phyloP scores from a whole-genome alignment of 2,797 vertebrate genomes.

The Chelmon rostratus region DNA sequence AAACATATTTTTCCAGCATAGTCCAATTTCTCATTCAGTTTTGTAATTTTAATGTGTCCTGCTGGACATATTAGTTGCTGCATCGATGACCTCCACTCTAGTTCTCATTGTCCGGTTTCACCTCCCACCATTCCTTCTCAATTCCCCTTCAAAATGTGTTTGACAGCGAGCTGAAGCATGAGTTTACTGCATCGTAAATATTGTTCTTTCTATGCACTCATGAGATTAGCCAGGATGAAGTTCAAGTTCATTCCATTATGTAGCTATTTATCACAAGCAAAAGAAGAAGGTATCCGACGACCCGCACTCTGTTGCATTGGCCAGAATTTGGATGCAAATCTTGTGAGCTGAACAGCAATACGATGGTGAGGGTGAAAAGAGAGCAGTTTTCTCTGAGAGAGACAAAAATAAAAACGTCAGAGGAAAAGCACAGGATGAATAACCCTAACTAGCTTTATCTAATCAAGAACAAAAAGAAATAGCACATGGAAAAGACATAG shows the following conservation, averaged over 20 bases:
- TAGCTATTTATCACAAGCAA: slow-evolving; percentile 24
- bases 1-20: too few species aligned
- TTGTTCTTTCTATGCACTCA: neutral
- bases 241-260: slow-evolving; percentile 28
- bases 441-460: slow-evolving; percentile 16
- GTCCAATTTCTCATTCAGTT: neutral
- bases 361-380: slow-evolving; percentile 7
- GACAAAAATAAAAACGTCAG: neutral
- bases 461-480: slow-evolving; percentile 42
- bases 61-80: neutral
- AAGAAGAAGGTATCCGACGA: neutral
- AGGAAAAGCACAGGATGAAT: neutral
- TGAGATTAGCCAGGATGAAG: slow-evolving; percentile 13
- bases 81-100: neutral
- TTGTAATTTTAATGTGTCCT: neutral
- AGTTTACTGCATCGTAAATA: slow-evolving; percentile 4
- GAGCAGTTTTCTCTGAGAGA: neutral
- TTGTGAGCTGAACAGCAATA: neutral
- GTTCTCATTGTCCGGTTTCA: neutral
- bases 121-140: neutral
- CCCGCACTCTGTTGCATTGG: neutral
- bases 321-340: slow-evolving; percentile 7
- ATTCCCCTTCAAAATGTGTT: neutral
- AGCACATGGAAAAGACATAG: slow-evolving; percentile 42
- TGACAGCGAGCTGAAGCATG: neutral